Base-by-base conservation (phyloP, 2,113 vertebrate genomes). In the Coryphaenoides rupestris region DNA sequence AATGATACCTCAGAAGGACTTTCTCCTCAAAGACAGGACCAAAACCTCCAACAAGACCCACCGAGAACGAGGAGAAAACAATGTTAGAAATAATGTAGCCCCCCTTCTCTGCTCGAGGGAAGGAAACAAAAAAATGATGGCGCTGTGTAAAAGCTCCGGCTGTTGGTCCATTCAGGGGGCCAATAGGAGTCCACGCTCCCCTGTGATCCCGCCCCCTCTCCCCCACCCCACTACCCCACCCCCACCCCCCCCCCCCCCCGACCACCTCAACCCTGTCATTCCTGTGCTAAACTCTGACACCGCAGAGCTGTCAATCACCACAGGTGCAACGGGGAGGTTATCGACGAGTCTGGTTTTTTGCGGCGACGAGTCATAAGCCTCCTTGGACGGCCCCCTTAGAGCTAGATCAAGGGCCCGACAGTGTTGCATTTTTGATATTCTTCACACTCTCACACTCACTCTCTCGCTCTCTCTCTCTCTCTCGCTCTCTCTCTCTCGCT, bases 1-100 rank as follows among this genome's bases (percentile, higher is more conserved):
- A 89, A 87, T 83, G 87, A 92, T 92, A 91, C 91, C 91, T 92
- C 91, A 91, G 88, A 91, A 89, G 89, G 88, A 91, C 89, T 90
- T 90, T 90, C 90, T 82, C 84, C 73, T 88, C 85, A 80, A 88
- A 88, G 87, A 90, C 88, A 91, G 91, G 90, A 92, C 91, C 91
- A 92, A 92, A 92, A 90, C 84, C 87, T 91, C 83, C 76, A 72
- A 76, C 81, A 84, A 78, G 71, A 76, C 33, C 9, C 84, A 78
- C 75, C 68, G 74, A 79, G 65, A 87, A 81, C 75, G 66, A 79
- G 83, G 75, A 77, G 76, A 83, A 85, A 68, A 63, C 61, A 62
- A 69, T 60, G 53, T 71, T 79, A 85, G 83, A 75, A 87, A 84
- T n/a, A 84, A 90, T 90, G 89, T 90, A 91, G 88, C 89, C 89